These are phyloP conservation scores for Eupithecia vulgata DNA, from an alignment of 2,888 invertebrate genomes.

Conservation along the genomic window DNA sequence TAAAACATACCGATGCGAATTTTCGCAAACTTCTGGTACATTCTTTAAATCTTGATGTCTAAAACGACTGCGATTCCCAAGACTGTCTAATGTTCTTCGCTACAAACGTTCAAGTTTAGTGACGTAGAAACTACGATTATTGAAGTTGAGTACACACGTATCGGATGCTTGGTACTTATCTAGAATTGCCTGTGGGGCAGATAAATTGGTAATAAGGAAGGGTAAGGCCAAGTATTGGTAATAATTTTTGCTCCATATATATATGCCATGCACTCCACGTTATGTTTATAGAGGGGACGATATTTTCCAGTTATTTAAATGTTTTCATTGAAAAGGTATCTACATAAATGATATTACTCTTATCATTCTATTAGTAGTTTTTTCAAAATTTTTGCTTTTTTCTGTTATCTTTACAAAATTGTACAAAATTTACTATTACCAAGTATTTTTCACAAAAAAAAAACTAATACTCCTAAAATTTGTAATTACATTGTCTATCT, in stretches of 20 bases:
- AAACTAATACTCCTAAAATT: too few species aligned
- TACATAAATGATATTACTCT: too few species aligned
- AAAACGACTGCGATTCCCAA: constrained; percentile 13
- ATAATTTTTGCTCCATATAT: not conserved
- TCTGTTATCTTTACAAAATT: too few species aligned
- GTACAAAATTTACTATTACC: too few species aligned
- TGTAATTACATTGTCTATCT: too few species aligned
- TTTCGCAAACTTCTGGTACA: not conserved
- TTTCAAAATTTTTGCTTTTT: too few species aligned
- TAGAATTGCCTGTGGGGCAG: constrained; percentile 17
- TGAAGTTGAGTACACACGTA: constrained; percentile 47
- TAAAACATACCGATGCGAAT: not conserved
- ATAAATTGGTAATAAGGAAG: constrained; percentile 26
- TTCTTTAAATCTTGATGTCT: constrained; percentile 3
- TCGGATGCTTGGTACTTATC: constrained; percentile 13
- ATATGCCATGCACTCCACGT: too few species aligned
- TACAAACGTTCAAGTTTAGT: constrained; percentile 56
- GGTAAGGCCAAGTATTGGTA: constrained; percentile 8
- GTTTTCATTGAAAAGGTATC: not conserved
- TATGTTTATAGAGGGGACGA: constrained; percentile 1
- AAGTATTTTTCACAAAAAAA: too few species aligned
- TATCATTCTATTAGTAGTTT: too few species aligned
- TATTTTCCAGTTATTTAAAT: constrained; percentile 14
- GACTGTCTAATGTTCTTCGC: constrained; percentile 12
- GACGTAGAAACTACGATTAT: constrained; percentile 69